Evolutionary conservation across 2,888 invertebrate genomes (phyloP).

Genomic region (Luperina testacea): DNA sequence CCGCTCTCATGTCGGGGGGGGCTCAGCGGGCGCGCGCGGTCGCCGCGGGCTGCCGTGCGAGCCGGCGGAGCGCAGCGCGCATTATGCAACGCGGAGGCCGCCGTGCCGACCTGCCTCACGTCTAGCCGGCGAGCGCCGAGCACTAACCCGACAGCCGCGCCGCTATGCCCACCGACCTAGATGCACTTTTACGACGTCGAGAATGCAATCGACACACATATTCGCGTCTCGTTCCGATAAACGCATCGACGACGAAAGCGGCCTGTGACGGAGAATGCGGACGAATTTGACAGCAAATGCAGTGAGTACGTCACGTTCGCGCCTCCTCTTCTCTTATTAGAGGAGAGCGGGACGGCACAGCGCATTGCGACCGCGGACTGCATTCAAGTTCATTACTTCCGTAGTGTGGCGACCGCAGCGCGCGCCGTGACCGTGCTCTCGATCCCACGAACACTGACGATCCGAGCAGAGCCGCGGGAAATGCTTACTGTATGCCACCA

Average conservation of each 20-base stretch:
- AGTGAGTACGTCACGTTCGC: conserved; percentile 88
- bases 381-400: conserved; percentile 91
- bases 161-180: conserved; percentile 88
- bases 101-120: conserved; percentile 88
- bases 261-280: conserved; percentile 89
- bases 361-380: conserved; percentile 83
- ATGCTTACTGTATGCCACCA: conserved; percentile 20
- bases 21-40: conserved; percentile 63
- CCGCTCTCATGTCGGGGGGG: conserved; percentile 72
- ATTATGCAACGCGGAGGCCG: conserved; percentile 84
- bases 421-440: conserved; percentile 85
- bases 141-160: conserved; percentile 85
- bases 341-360: conserved; percentile 84
- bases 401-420: conserved; percentile 84
- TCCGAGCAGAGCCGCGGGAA: conserved; percentile 43
- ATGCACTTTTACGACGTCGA: conserved; percentile 89
- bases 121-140: conserved; percentile 84
- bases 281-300: conserved; percentile 89
- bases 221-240: conserved; percentile 90
- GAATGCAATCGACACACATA: conserved; percentile 90
- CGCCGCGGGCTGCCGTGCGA: conserved; percentile 73
- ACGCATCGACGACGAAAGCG: conserved; percentile 90
- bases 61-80: conserved; percentile 80
- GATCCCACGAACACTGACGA: conserved; percentile 72
- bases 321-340: conserved; percentile 81